Evolutionary conservation across 2,113 vertebrate genomes (phyloP).

Genomic region (Lophochroa leadbeateri): DNA sequence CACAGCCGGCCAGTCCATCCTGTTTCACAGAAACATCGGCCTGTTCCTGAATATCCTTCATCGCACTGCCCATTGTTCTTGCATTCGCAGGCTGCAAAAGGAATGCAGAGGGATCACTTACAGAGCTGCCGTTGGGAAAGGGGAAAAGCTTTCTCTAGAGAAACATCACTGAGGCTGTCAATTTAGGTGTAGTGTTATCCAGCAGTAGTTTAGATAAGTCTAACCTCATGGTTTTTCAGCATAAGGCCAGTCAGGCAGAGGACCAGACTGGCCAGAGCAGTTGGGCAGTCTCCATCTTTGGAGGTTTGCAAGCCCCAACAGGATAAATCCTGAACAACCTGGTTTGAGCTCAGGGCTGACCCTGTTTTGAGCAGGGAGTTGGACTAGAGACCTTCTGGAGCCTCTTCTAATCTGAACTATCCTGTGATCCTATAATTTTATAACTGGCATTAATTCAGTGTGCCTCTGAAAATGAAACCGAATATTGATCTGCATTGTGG

Average conservation of each 20-base stretch:
- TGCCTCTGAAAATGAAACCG: not conserved
- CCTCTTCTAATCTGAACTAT: not conserved
- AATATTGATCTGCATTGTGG: not conserved
- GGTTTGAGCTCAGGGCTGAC: not conserved
- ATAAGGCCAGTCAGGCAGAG: not conserved
- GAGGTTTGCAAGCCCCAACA: not conserved
- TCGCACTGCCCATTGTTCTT: conserved; percentile 84
- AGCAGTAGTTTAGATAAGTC: not conserved
- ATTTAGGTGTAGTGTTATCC: not conserved
- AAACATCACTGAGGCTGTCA: not conserved
- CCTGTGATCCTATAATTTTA: not conserved
- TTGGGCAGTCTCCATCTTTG: not conserved
- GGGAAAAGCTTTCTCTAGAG: not conserved
- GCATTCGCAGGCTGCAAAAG: conserved; percentile 85
- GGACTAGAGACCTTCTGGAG: not conserved
- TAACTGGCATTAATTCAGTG: not conserved
- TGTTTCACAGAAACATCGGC: conserved; percentile 85
- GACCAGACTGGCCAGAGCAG: not conserved
- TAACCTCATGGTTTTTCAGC: not conserved
- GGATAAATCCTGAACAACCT: not conserved
- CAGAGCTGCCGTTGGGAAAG: not conserved
- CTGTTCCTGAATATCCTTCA: conserved; percentile 79
- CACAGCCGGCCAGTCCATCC: conserved; percentile 88
- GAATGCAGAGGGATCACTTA: not conserved
- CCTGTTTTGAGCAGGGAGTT: not conserved